Conservation (phyloP, 2,888 invertebrate species). For the Tribolium freemani region DNA sequence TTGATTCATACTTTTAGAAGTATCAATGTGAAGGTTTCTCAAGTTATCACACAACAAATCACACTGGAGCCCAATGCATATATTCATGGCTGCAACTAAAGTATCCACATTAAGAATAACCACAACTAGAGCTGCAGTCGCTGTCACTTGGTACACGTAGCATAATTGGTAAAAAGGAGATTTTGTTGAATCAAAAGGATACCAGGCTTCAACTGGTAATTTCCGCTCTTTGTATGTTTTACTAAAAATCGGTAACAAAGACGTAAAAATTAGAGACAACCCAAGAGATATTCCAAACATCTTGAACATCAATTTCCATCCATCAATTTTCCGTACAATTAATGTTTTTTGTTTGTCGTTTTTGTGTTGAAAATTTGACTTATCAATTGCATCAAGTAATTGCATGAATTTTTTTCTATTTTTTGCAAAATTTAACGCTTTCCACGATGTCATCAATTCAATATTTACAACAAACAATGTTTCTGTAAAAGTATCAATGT, state of each 20-base stretch:
- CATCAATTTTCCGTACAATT: no score
- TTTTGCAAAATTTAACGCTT: no score
- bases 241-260: background rate
- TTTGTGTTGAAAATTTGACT: no score
- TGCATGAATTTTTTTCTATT: no score
- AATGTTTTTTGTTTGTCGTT: no score
- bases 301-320: background rate
- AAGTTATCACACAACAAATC: constrained; percentile 14
- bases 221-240: background rate
- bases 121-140: background rate
- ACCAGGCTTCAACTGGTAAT: constrained; percentile 13
- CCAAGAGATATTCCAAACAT: background rate
- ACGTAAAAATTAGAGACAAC: background rate
- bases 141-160: constrained; percentile 1
- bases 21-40: no score
- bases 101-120: background rate
- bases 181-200: constrained; percentile 1
- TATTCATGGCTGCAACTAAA: background rate
- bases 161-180: constrained; percentile 19
- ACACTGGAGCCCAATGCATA: constrained; percentile 15
- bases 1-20: no score
- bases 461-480: no score
- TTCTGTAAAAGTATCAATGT: no score
- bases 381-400: no score
- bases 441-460: no score